These are phyloP conservation scores for Daphoenositta chrysoptera DNA, from an alignment of 2,113 vertebrate species.

Conservation along the genomic window DNA sequence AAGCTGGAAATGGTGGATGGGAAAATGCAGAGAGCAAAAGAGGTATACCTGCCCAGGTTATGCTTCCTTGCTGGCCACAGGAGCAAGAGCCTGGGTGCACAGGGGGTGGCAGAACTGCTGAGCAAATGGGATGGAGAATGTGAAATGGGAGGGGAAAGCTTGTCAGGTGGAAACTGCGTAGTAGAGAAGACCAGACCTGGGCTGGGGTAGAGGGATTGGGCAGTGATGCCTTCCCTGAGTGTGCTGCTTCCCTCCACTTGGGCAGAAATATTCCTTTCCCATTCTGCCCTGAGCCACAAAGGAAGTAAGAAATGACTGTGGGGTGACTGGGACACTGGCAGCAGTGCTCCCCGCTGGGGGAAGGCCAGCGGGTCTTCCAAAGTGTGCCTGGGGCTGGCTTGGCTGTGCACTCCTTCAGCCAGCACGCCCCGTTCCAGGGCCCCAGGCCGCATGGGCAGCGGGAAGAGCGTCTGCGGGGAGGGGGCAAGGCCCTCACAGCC, in stretches of 20 bases:
- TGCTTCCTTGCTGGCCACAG: not conserved
- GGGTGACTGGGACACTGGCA: not conserved
- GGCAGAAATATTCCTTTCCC: not conserved
- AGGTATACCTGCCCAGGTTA: not conserved
- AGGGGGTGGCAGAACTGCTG: not conserved
- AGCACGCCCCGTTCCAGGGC: accelerated
- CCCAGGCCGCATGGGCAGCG: not conserved
- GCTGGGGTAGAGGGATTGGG: not conserved
- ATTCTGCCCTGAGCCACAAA: not conserved
- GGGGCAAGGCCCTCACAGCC: not conserved
- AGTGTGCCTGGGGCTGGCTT: not conserved
- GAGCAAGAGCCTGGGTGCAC: not conserved
- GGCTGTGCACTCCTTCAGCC: not conserved
- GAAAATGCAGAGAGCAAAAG: not conserved
- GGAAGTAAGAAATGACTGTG: not conserved
- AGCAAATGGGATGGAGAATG: not conserved
- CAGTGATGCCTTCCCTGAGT: not conserved
- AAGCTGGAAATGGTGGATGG: not conserved
- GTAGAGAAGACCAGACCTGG: not conserved
- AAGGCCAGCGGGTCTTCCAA: not conserved
- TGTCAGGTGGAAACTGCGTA: not conserved
- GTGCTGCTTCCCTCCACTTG: accelerated
- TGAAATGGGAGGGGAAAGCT: not conserved
- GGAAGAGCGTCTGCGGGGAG: not conserved
- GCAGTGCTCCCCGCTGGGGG: not conserved